phyloP scores from a whole-genome alignment of 1,140 invertebrate genomes.

The Oscheius sp. region DNA sequence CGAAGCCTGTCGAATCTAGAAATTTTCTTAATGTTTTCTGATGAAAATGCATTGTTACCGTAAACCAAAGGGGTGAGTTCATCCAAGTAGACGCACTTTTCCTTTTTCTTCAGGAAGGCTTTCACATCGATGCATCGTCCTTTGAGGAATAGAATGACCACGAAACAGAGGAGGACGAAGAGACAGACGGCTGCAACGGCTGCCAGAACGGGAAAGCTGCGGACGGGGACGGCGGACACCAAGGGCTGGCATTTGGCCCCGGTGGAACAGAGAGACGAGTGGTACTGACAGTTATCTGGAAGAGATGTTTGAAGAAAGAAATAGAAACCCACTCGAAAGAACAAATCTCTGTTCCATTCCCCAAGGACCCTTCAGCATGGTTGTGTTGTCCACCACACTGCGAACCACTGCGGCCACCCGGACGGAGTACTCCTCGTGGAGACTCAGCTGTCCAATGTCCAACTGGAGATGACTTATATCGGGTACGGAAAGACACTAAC shows the following conservation, averaged over 20 bases:
- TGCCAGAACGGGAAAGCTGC: neutral
- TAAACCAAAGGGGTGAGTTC: constrained; percentile 52
- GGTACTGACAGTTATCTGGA: constrained; percentile 49
- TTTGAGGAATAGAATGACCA: constrained; percentile 16
- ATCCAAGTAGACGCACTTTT: constrained; percentile 40
- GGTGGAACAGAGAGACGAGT: constrained; percentile 50
- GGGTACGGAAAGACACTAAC: neutral
- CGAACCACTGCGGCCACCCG: constrained; percentile 20
- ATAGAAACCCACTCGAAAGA: neutral
- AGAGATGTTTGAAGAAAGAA: neutral
- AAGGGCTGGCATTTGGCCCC: constrained; percentile 24
- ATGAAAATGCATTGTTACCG: constrained; percentile 36
- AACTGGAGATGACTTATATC: constrained; percentile 20
- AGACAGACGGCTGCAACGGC: constrained; percentile 10
- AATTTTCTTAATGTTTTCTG: neutral
- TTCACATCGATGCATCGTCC: constrained; percentile 43
- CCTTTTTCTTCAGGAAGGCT: constrained; percentile 48
- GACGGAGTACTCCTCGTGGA: constrained; percentile 32
- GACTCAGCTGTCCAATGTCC: constrained; percentile 25
- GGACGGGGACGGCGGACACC: neutral
- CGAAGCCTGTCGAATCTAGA: constrained; percentile 24
- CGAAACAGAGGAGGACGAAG: constrained; percentile 23
- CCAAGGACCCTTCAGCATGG: constrained; percentile 17
- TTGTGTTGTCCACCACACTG: constrained; percentile 31
- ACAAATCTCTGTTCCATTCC: constrained; percentile 24